These are phyloP conservation scores for Ceyx erithaca DNA, from an alignment of 2,797 vertebrate species.

Conservation along the genomic window DNA sequence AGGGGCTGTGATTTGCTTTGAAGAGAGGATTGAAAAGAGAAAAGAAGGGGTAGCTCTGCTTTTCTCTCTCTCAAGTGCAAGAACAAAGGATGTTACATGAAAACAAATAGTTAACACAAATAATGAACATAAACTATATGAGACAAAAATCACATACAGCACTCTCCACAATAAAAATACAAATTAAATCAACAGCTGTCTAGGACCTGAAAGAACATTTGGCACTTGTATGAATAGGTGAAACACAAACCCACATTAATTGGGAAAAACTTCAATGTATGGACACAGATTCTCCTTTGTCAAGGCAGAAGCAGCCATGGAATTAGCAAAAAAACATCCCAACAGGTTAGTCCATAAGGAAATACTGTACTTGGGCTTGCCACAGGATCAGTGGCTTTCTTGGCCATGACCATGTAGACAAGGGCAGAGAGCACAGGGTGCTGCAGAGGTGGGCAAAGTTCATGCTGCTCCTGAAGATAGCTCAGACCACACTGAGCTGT, in stretches of 20 bases:
- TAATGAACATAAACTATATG: background rate
- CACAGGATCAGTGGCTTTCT: background rate
- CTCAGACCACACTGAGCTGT: background rate
- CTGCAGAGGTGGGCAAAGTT: background rate
- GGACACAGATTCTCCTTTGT: background rate
- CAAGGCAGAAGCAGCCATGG: background rate
- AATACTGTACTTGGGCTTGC: background rate
- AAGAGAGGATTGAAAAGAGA: background rate
- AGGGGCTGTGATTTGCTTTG: background rate
- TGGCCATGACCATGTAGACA: background rate
- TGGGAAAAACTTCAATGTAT: background rate
- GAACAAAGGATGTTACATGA: background rate
- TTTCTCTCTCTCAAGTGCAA: background rate
- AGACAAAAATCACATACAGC: background rate
- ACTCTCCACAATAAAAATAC: background rate
- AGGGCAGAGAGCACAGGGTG: background rate
- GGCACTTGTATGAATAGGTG: background rate
- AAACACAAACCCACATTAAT: background rate
- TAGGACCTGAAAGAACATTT: background rate
- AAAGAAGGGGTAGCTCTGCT: background rate
- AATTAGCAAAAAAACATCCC: background rate
- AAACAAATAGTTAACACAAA: background rate
- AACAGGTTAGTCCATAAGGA: background rate
- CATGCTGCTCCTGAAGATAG: background rate
- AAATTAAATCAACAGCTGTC: background rate